Conservation (phyloP, 2,113 vertebrate species). For the Egretta garzetta region DNA sequence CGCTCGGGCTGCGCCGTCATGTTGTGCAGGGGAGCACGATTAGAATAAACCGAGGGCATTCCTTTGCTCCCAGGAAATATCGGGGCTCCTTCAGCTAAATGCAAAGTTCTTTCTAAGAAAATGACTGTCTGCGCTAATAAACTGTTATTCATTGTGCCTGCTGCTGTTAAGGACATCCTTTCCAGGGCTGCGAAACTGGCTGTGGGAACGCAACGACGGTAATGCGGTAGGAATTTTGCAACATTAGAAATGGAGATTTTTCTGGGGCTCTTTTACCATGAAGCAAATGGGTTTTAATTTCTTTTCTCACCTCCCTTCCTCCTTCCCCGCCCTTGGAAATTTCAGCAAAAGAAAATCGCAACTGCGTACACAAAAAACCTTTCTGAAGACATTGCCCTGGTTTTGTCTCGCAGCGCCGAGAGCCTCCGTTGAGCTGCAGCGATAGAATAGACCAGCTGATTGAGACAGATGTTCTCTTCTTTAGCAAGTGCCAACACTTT, state of each 20-base stretch:
- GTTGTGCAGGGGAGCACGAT: fast-evolving
- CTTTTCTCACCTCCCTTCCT: slow-evolving; percentile 59
- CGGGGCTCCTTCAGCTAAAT: not conserved
- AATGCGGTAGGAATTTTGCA: not conserved
- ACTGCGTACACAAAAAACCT: not conserved
- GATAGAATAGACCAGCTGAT: slow-evolving; percentile 53
- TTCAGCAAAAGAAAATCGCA: slow-evolving; percentile 7
- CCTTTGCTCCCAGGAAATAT: not conserved
- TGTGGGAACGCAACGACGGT: not conserved
- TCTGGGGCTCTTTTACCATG: not conserved
- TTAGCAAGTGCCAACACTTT: slow-evolving; percentile 53
- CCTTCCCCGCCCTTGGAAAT: slow-evolving; percentile 8
- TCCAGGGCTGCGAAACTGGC: not conserved
- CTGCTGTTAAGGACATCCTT: not conserved
- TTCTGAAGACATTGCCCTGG: not conserved
- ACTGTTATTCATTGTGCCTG: not conserved
- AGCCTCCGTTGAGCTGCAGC: not conserved
- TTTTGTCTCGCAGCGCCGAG: not conserved
- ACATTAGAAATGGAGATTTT: not conserved
- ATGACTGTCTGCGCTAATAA: not conserved
- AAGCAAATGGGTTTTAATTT: slow-evolving; percentile 51
- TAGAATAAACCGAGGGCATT: not conserved
- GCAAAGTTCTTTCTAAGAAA: not conserved
- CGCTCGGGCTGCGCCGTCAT: fast-evolving
- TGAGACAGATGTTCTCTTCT: slow-evolving; percentile 74